Percentiles rank a stretch among this genome's conserved stretches.
Conservation (phyloP, 1,140 invertebrate genomes). For the Drosophila lacteicornis region DNA sequence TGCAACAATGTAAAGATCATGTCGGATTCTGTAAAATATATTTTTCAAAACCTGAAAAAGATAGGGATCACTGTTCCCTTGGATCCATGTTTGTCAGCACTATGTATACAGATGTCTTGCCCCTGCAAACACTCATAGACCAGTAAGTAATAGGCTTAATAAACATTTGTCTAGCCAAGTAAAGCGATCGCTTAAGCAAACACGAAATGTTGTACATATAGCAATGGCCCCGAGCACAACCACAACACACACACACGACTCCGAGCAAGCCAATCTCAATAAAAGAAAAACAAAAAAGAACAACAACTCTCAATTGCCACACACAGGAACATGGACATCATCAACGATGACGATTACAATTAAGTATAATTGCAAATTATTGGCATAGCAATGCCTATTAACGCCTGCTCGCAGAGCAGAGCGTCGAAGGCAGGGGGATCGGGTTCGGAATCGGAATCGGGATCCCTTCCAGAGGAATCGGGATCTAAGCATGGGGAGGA, state of each 20-base stretch:
- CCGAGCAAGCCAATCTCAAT: constrained; percentile 68
- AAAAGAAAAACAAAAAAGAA: constrained; percentile 57
- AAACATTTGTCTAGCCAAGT: constrained; percentile 75
- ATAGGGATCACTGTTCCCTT: constrained; percentile 6
- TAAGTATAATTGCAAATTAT: constrained; percentile 82
- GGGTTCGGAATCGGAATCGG: background rate
- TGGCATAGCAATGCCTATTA: constrained; percentile 80
- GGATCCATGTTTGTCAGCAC: constrained; percentile 6
- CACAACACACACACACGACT: constrained; percentile 43
- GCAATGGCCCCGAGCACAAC: constrained; percentile 58
- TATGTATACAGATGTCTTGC: constrained; percentile 39
- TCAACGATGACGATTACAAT: constrained; percentile 69
- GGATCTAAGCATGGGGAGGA: constrained; percentile 12
- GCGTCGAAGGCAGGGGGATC: constrained; percentile 2
- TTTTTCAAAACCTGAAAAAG: background rate
- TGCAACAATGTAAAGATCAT: background rate
- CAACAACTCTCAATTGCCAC: constrained; percentile 44
- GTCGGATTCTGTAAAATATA: no score
- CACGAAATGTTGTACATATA: constrained; percentile 72
- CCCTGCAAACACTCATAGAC: constrained; percentile 21
- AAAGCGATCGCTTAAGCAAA: constrained; percentile 72
- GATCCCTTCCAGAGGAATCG: background rate
- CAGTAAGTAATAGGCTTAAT: constrained; percentile 59
- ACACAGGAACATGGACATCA: constrained; percentile 44
- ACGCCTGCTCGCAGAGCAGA: constrained; percentile 60